Percentiles rank a stretch among this genome's conserved stretches.
These are phyloP conservation scores for Pseudachorutes palmiensis DNA, from an alignment of 1,140 invertebrate genomes.

Conservation along the genomic window DNA sequence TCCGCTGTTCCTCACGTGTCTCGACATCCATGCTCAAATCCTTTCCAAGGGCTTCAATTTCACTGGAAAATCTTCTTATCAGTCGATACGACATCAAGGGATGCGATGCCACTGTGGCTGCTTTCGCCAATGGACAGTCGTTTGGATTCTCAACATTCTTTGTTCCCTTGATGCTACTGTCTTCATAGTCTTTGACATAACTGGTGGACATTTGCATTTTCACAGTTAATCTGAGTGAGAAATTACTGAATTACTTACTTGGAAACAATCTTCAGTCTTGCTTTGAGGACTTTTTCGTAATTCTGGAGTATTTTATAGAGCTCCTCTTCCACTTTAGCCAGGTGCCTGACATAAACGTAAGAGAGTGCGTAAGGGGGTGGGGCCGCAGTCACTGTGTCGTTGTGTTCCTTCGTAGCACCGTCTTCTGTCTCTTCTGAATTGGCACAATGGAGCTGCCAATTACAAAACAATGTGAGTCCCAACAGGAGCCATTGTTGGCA, in stretches of 20 bases:
- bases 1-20: slow-evolving; percentile 18
- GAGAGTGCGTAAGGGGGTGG: slow-evolving; percentile 31
- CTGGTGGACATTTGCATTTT: slow-evolving; percentile 8
- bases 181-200: slow-evolving; percentile 36
- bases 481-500: no score
- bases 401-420: neutral
- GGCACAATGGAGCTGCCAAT: no score
- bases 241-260: slow-evolving; percentile 24
- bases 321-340: slow-evolving; percentile 26
- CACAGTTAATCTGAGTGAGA: neutral
- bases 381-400: neutral
- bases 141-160: neutral
- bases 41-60: slow-evolving; percentile 26
- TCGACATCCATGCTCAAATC: slow-evolving; percentile 26
- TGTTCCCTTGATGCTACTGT: slow-evolving; percentile 25
- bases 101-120: slow-evolving; percentile 17
- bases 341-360: slow-evolving; percentile 29
- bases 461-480: no score
- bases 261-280: slow-evolving; percentile 18
- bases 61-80: slow-evolving; percentile 32
- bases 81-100: slow-evolving; percentile 33
- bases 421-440: neutral
- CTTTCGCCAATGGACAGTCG: neutral
- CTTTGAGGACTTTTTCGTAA: slow-evolving; percentile 18
- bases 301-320: slow-evolving; percentile 17